Evolutionary conservation across 2,888 invertebrate species (phyloP).

Genomic region (Cerastis rubricosa): DNA sequence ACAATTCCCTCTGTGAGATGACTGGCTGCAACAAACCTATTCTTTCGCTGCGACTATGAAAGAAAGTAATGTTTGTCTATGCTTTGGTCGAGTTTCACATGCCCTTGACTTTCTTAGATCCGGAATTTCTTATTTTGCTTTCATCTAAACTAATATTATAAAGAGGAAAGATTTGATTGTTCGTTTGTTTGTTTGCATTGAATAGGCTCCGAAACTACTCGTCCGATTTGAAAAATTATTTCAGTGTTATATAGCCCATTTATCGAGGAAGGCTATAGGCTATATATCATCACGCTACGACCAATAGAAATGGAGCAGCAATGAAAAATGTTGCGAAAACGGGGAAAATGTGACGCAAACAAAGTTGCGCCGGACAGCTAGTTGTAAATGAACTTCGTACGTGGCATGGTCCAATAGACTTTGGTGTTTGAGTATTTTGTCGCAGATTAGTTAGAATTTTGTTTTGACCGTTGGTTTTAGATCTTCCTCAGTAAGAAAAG

Average conservation of each 20-base stretch:
- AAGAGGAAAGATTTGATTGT: no score
- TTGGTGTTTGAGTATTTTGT: background rate
- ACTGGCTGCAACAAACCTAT: conserved; percentile 50
- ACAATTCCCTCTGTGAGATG: conserved; percentile 34
- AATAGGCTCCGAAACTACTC: no score
- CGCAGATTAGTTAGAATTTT: background rate
- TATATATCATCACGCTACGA: no score
- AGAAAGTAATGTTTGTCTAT: conserved; percentile 44
- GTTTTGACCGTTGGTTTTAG: background rate
- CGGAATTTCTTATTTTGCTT: conserved; percentile 14
- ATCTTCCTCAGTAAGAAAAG: background rate
- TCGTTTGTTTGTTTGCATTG: no score
- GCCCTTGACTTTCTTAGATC: conserved; percentile 2
- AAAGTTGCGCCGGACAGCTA: no score
- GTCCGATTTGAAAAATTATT: no score
- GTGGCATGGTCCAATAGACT: background rate
- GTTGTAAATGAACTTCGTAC: conserved; percentile 30
- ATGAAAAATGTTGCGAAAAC: no score
- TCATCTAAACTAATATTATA: no score
- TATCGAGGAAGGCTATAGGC: no score
- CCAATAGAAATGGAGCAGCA: no score
- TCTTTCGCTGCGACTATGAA: conserved; percentile 39
- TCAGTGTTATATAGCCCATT: no score
- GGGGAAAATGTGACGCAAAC: no score
- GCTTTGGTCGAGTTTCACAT: conserved; percentile 49